Evolutionary conservation across 2,113 vertebrate species (phyloP).

Genomic region (Heterocephalus glaber): DNA sequence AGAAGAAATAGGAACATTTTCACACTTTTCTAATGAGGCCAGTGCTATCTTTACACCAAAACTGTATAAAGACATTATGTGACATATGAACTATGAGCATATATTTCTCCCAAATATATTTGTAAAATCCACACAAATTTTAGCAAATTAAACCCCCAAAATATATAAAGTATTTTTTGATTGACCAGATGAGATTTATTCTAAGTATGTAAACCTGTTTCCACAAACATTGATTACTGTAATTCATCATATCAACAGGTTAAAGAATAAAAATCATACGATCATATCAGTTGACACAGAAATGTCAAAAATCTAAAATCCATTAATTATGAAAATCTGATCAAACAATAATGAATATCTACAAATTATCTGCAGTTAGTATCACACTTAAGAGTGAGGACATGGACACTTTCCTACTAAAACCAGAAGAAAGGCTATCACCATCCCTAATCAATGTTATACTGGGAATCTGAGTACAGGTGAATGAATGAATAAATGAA

Average conservation of each 20-base stretch:
- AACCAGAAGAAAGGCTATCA: not conserved
- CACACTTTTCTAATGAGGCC: not conserved
- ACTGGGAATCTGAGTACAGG: not conserved
- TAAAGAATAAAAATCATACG: not conserved
- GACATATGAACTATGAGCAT: not conserved
- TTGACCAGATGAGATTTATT: not conserved
- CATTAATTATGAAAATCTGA: not conserved
- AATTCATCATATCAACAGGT: not conserved
- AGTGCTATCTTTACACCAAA: not conserved
- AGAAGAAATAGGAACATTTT: not conserved
- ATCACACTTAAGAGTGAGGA: not conserved
- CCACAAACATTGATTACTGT: not conserved
- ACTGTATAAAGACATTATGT: no score
- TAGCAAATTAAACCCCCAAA: not conserved
- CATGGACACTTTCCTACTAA: not conserved
- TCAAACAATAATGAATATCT: not conserved
- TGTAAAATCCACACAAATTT: not conserved
- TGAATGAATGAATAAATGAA: not conserved
- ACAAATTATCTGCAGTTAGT: not conserved
- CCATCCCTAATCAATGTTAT: not conserved
- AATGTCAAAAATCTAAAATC: not conserved
- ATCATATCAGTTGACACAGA: not conserved
- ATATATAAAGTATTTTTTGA: not conserved
- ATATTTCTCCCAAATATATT: not conserved
- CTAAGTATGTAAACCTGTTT: not conserved